A percentile compares a stretch with the other conserved stretches of the same genome.
Conservation (phyloP, 2,797 vertebrate genomes). For the Emydoidea blandingii region DNA sequence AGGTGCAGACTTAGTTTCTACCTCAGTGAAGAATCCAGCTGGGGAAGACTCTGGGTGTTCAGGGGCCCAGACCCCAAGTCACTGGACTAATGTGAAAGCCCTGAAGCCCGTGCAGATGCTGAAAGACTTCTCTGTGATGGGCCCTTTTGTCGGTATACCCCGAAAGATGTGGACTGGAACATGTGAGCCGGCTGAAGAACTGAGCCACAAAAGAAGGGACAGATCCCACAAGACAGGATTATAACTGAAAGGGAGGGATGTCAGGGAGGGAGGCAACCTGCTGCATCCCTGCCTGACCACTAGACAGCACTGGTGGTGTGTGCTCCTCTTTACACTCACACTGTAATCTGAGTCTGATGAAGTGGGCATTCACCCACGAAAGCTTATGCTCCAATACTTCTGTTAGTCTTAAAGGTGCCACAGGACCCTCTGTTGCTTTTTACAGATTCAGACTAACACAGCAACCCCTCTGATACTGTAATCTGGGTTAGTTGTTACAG, state of each 20-base stretch:
- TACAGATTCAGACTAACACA: too few species aligned
- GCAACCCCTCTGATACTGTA: too few species aligned
- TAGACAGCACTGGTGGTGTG: not conserved
- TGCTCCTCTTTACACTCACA: not conserved
- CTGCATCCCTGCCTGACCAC: not conserved
- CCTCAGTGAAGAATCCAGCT: not conserved
- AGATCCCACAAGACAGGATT: not conserved
- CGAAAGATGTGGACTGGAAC: not conserved
- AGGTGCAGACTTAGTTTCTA: not conserved
- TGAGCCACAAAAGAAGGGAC: not conserved
- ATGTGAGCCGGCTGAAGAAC: not conserved
- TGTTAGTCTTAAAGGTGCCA: too few species aligned
- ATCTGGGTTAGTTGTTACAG: not conserved
- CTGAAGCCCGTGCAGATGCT: not conserved
- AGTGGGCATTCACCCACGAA: too few species aligned
- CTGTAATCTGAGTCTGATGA: not conserved
- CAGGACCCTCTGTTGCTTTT: too few species aligned
- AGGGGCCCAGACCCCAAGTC: not conserved
- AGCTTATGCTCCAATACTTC: too few species aligned
- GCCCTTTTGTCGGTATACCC: not conserved
- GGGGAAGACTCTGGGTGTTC: not conserved
- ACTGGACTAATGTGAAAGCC: too few species aligned
- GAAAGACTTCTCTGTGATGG: not conserved
- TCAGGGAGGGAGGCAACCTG: not conserved
- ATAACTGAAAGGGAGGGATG: not conserved